Conservation (phyloP, 2,113 vertebrate genomes). For the Noctilio leporinus region DNA sequence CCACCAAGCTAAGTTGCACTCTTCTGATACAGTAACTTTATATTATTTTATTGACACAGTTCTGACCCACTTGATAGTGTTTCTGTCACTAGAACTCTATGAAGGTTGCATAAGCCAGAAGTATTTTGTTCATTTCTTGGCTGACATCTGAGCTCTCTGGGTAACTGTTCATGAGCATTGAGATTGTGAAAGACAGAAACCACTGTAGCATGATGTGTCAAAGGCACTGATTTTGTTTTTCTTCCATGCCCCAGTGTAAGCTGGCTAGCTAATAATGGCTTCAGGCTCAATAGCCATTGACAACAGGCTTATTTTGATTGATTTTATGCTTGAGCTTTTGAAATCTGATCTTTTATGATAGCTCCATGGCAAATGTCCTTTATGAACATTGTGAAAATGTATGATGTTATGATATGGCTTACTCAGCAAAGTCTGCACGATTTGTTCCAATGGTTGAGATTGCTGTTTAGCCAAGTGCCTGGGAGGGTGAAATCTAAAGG, state of each 20-base stretch:
- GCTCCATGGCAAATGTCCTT: neutral
- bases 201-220: neutral
- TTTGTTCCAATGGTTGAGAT: neutral
- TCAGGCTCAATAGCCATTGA: neutral
- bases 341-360: neutral
- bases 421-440: neutral
- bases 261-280: neutral
- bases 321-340: slow-evolving; percentile 3
- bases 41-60: neutral
- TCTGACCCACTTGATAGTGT: neutral
- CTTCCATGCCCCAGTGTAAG: neutral
- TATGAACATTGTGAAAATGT: neutral
- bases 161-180: neutral
- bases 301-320: neutral
- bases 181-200: neutral
- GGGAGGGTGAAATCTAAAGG: neutral
- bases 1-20: neutral
- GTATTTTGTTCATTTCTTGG: neutral
- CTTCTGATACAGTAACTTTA: neutral
- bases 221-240: neutral
- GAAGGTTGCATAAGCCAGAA: neutral
- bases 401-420: neutral
- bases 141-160: neutral
- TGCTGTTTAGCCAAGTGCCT: neutral
- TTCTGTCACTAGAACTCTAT: neutral